phyloP scores from a whole-genome alignment of 2,888 invertebrate genomes.

The Mimachlamys varia region DNA sequence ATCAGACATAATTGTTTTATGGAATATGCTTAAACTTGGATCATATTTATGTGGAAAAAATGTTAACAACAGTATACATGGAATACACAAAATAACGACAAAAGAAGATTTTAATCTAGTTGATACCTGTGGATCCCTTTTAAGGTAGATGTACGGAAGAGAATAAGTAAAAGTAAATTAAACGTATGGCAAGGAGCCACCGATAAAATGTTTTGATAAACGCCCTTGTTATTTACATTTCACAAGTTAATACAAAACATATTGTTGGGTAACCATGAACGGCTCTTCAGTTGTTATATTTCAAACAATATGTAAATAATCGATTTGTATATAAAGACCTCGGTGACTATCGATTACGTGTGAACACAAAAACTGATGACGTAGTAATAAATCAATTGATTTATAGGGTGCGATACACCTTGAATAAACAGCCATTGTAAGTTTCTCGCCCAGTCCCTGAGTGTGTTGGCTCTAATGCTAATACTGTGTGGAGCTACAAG shows the following conservation, averaged over 20 bases:
- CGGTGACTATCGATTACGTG: not conserved
- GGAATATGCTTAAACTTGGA: too few relatives aligned
- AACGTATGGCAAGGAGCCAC: too few relatives aligned
- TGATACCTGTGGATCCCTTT: too few relatives aligned
- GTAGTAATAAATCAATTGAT: not conserved
- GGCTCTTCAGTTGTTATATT: not conserved
- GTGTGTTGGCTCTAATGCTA: not conserved
- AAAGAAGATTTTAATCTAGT: too few relatives aligned
- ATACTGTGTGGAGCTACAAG: not conserved
- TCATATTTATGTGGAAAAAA: too few relatives aligned
- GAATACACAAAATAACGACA: too few relatives aligned
- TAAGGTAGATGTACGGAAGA: too few relatives aligned
- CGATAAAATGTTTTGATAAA: not conserved
- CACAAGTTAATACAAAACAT: not conserved
- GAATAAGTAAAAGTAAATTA: too few relatives aligned
- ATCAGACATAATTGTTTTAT: too few relatives aligned
- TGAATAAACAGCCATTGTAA: not conserved
- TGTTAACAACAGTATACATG: too few relatives aligned
- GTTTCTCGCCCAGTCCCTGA: not conserved
- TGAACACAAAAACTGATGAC: not conserved
- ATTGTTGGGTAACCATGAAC: not conserved
- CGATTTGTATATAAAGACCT: not conserved
- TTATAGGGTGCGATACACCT: conserved; percentile 14
- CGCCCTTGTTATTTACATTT: not conserved
- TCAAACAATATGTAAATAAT: not conserved